Conservation (phyloP, 23 tunicate species). For the Styela clava region DNA sequence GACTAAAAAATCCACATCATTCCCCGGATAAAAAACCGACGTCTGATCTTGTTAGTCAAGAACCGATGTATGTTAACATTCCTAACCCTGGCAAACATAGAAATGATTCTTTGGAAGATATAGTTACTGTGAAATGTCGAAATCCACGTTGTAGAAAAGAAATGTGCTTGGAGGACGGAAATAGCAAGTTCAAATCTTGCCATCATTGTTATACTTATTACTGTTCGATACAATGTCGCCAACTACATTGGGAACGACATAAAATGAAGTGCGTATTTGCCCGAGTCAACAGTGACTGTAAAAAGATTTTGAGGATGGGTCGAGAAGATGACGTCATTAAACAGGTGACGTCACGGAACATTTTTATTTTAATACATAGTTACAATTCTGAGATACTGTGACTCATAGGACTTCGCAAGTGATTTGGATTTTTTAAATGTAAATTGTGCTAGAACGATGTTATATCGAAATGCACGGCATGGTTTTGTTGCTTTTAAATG, state of each 20-base stretch:
- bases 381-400: too few species aligned
- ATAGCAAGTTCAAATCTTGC: slow-evolving; percentile 1
- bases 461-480: too few species aligned
- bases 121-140: slow-evolving; percentile 2
- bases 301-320: background rate
- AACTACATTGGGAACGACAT: background rate
- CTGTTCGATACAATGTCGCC: slow-evolving; percentile 9
- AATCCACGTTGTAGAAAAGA: slow-evolving; percentile 4
- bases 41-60: too few species aligned
- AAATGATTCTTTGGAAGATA: background rate
- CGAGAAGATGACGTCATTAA: slow-evolving; percentile 7
- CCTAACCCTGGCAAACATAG: background rate
- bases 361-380: background rate
- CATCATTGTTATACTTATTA: slow-evolving; percentile 13
- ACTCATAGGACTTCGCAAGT: too few species aligned
- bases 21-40: background rate
- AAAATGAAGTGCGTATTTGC: background rate
- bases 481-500: too few species aligned
- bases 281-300: slow-evolving; percentile 8
- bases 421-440: too few species aligned
- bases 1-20: background rate
- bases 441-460: too few species aligned
- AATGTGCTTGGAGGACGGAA: slow-evolving; percentile 10
- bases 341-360: too few species aligned
- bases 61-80: slow-evolving; percentile 1